Percentiles rank a stretch among this genome's conserved stretches.
Conservation (phyloP, 2,797 vertebrate genomes). For the Lithobates sylvaticus region DNA sequence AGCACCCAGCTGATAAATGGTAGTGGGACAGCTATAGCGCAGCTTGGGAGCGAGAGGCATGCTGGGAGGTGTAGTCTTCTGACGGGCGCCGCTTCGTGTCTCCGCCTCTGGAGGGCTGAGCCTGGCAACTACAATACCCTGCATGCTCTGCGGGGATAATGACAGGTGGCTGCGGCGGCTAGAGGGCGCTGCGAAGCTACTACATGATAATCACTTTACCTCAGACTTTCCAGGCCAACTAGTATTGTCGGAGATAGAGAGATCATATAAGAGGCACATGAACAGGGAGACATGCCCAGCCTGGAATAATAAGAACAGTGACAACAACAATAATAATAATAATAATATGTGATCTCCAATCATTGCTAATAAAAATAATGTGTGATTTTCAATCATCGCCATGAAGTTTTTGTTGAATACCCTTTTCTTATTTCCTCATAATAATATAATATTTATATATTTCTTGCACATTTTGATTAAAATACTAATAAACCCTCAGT, state of each 20-base stretch:
- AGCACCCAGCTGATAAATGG: conserved; percentile 57
- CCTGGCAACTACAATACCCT: conserved; percentile 32
- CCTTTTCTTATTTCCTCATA: no score
- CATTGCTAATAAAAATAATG: no score
- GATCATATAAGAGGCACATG: not conserved
- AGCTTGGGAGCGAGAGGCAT: not conserved
- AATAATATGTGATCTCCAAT: no score
- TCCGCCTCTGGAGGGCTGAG: no score
- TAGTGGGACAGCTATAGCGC: conserved; percentile 54
- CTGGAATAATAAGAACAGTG: no score
- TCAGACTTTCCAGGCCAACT: conserved; percentile 22
- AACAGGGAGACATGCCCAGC: not conserved
- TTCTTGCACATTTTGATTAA: no score
- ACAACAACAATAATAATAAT: no score
- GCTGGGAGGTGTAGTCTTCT: conserved; percentile 33
- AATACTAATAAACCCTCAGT: no score
- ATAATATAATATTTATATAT: no score
- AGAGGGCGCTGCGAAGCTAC: conserved; percentile 31
- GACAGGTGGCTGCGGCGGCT: not conserved
- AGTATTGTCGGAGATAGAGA: not conserved
- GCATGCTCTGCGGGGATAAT: not conserved
- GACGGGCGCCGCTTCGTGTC: not conserved
- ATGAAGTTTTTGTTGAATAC: no score
- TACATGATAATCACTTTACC: not conserved
- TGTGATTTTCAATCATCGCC: no score